Evolutionary conservation across 2,113 vertebrate species (phyloP), one percentile per base, ranked within the genome.

Genomic region (Petroica traversi): DNA sequence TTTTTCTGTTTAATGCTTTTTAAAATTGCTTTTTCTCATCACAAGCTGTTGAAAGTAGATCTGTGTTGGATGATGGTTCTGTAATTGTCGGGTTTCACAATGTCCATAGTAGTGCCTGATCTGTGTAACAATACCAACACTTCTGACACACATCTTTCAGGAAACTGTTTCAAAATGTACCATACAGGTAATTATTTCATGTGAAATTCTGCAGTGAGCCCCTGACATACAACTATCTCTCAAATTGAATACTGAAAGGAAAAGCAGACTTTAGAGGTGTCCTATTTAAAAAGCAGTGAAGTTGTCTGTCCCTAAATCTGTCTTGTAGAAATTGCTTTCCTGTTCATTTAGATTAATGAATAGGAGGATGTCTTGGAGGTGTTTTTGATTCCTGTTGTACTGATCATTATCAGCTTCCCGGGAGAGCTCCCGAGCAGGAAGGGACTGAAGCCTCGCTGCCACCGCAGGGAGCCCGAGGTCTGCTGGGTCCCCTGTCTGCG

Each of bases 221-320:
- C 46, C 16, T 77, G 62, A 59, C 51, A 9, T 26, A 73, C 34
- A 85, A 29, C 36, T 48, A 10, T 61, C 63, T 78, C 55, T 85
- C 34, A 73, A 71, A 71, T 3, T 20, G 54, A 67, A 40, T 40
- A 26, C 45, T 49, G 41, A 64, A 81, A 93, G 58, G 19, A 61
- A 80, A 87, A 82, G 36, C 40, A 26, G 40, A 63, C 92, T 91
- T 89, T 79, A 55, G 41, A 81, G 83, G 24, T 64, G 33, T 74
- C 34, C n/a, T 62, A 7, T 92, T 88, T 92, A 82, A 75, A 57
- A 63, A 72, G 67, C 34, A 64, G 19, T 5, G 28, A 55, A 69
- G 36, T 25, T n/a, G 36, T 31, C 68, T 84, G 15, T 59, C 54
- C 72, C 40, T 57, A 48, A 41, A 82, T 71, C 59, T 51, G n/a